Base-by-base conservation (phyloP, 2,113 vertebrate genomes). In the Vireo altiloquus region DNA sequence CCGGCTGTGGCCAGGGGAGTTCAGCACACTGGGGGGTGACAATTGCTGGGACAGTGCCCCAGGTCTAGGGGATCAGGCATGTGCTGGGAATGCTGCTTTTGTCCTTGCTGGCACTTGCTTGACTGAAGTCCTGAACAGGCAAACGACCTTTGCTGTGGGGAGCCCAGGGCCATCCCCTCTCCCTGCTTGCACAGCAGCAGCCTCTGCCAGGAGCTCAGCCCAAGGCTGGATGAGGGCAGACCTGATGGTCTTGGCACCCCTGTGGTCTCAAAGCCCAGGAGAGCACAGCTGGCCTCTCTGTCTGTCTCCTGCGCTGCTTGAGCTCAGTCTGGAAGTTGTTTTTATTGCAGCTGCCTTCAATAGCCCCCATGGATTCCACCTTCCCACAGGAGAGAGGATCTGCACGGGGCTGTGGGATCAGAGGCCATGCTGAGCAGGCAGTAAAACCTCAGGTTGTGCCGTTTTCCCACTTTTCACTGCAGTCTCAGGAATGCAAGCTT, bases 241-340 rank as follows among this genome's bases (percentile, higher is more conserved):
- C 4, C 37, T 35, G 74, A 15, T 57, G 27, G 2, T 4, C 49
- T 16, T 53, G 18, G n/a, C n/a, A 8, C 13, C 20, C 3, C 63
- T 1, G 3, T 31, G n/a, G 2, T 33, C 20, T 46, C 52, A 15
- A 30, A 54, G 47, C 12, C 3, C 11, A 13, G 72, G 27, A 59
- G 53, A 64, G 60, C 21, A 1, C 0, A 24, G 68, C 35, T 15
- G 5, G 44, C 77, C 71, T 37, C 0, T 0, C 46, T 4, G 60
- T 7, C 10, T 4, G 0, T 3, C n/a, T 53, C 10, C 64, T 2
- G 3, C 4, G 6, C 82, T 31, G 39, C 56, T 21, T 0, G 2
- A 57, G 21, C 42, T 50, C 8, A 5, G 9, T 15, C 35, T 68
- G 63, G 49, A 40, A 31, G 31, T 5, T 33, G 23, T 20, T 81